These are phyloP conservation scores for Galago senegalensis DNA, from an alignment of 2,797 vertebrate species.

Conservation along the genomic window DNA sequence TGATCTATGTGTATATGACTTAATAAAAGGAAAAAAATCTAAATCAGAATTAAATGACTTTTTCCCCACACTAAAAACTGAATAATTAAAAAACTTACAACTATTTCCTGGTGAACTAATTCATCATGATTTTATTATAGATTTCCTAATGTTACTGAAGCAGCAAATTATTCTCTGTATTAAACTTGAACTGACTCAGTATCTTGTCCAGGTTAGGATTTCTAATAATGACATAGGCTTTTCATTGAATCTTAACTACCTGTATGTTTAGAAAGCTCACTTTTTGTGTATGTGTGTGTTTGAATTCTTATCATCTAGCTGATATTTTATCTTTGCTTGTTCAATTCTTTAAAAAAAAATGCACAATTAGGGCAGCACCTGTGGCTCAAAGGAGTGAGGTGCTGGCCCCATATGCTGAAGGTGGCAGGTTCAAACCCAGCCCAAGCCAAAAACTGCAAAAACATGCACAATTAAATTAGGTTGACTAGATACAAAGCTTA, in stretches of 20 bases:
- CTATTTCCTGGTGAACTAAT: not conserved
- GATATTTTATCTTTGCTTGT: not conserved
- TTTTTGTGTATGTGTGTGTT: not conserved
- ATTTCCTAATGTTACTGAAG: not conserved
- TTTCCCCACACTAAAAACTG: not conserved
- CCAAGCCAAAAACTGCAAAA: no score
- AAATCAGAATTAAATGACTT: conserved; percentile 41
- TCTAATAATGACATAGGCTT: not conserved
- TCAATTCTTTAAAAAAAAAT: not conserved
- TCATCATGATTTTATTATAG: not conserved
- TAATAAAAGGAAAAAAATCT: not conserved
- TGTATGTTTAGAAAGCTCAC: not conserved
- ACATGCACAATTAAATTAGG: not conserved
- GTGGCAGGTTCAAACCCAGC: no score
- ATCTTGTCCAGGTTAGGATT: not conserved
- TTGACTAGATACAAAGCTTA: not conserved
- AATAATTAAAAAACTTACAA: conserved; percentile 18
- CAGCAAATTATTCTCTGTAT: not conserved
- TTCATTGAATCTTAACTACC: not conserved
- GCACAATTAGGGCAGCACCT: no score
- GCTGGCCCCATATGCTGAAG: no score
- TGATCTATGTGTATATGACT: no score
- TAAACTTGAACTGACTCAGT: not conserved
- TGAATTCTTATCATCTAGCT: not conserved
- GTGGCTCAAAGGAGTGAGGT: no score